Base-by-base conservation (phyloP, 2,797 vertebrate species). In the Phoebastria nigripes region DNA sequence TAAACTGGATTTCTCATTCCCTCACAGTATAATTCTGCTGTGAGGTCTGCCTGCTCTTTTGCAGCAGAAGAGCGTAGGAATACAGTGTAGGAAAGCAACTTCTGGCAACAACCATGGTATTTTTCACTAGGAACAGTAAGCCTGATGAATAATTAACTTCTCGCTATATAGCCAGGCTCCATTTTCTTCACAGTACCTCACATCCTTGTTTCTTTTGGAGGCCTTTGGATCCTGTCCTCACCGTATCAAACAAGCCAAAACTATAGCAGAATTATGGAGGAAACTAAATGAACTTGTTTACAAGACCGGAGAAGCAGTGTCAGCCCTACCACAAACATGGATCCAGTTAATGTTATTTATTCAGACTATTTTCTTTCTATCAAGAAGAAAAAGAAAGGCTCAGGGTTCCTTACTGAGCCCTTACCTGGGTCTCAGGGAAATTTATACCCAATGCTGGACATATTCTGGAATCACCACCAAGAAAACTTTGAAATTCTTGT, bases 81-180 rank as follows among this genome's bases (percentile, higher is more conserved):
- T 37, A 80, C 6, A 54, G 67, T 13, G 22, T 54, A 82, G 59
- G 42, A 89, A 91, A 67, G 59, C 65, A 73, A 93, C 20, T 92
- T 87, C 74, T 90, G 80, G 74, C 92, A 95, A 79, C 67, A 79
- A 37, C 35, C n/a, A 56, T 1, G 7, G 41, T 52, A 82, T 84
- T 95, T 96, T 90, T 94, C 71, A 79, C 54, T 37, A 82, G 41
- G 63, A 93, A 85, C 21, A 66, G 67, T 63, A 91, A 93, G 56
- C 37, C 47, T 85, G 56, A 95, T 67, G 29, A 94, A 95, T 95
- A 93, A 97, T 94, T 95, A 96, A 94, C 88, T 90, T 80, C 35
- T 67, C 44, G 54, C 66, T 87, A 46, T 74, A 92, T 29, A 82
- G 71, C 47, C 52, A 90, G 63, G 14, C 29, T 82, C 56, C 61